Conservation (phyloP, 2,113 vertebrate species). For the Aix galericulata region DNA sequence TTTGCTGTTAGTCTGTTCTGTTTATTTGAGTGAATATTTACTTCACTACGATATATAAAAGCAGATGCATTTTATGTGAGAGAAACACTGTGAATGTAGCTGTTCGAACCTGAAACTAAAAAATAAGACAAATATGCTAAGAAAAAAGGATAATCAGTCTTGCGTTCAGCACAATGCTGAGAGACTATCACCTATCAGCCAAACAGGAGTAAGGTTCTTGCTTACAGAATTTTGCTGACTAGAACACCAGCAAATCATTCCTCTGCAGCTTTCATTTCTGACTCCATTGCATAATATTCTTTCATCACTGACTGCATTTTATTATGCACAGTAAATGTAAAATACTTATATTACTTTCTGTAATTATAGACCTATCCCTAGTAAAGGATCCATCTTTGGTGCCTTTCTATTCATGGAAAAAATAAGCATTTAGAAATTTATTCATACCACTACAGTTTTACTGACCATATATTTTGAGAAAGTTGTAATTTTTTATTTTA, state of each 20-base stretch:
- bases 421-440: neutral
- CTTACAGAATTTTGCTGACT: neutral
- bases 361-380: neutral
- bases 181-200: neutral
- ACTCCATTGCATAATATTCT: neutral
- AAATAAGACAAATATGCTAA: neutral
- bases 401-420: neutral
- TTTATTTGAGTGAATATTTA: neutral
- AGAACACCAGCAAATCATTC: neutral
- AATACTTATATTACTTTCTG: slow-evolving; percentile 26
- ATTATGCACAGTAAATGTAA: slow-evolving; percentile 26
- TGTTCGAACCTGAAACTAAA: neutral
- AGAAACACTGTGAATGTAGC: neutral
- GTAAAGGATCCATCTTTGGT: neutral
- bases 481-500: slow-evolving; percentile 24
- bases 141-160: neutral
- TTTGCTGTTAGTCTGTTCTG: neutral
- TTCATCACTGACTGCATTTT: neutral
- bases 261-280: neutral
- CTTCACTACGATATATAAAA: neutral
- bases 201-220: neutral
- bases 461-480: slow-evolving; percentile 1
- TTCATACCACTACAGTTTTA: neutral
- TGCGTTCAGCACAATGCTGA: neutral
- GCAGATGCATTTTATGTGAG: neutral